Conservation (phyloP, 2,888 invertebrate species). For the Drosophila merina region DNA sequence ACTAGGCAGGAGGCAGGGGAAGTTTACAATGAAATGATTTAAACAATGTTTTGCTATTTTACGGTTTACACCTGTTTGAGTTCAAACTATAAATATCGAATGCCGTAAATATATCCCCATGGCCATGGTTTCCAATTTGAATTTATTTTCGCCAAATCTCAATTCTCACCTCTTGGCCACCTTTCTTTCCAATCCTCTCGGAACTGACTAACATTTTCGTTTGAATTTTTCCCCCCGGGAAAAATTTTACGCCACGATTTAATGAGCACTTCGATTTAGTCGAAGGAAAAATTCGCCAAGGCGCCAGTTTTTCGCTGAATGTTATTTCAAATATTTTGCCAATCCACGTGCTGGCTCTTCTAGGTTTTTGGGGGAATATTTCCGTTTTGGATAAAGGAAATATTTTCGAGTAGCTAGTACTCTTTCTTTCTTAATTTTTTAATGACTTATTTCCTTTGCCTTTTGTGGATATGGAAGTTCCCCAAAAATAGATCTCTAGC, state of each 20-base stretch:
- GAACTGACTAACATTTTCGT: constrained; percentile 57
- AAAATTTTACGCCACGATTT: constrained; percentile 63
- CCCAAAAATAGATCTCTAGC: not conserved
- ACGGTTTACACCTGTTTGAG: constrained; percentile 79
- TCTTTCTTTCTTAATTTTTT: not conserved
- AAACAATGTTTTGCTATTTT: constrained; percentile 77
- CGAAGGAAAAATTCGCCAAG: constrained; percentile 58
- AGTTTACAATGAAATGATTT: constrained; percentile 80
- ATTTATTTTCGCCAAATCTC: constrained; percentile 32
- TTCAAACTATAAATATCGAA: constrained; percentile 74
- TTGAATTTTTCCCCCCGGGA: constrained; percentile 50
- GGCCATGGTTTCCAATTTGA: constrained; percentile 50
- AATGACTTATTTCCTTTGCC: not conserved
- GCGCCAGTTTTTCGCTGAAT: constrained; percentile 71
- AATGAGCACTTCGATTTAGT: constrained; percentile 69
- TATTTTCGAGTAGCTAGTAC: too few relatives aligned
- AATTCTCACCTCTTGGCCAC: constrained; percentile 2
- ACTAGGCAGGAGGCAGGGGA: not conserved
- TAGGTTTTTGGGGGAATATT: constrained; percentile 62
- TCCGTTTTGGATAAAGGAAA: constrained; percentile 27
- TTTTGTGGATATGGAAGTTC: constrained; percentile 1
- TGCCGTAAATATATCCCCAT: constrained; percentile 61
- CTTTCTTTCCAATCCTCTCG: constrained; percentile 20
- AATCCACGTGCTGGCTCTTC: constrained; percentile 13
- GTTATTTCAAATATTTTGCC: constrained; percentile 69